These are phyloP conservation scores for Lissocephala sabroskyi DNA, from an alignment of 2,888 invertebrate species.

Conservation along the genomic window DNA sequence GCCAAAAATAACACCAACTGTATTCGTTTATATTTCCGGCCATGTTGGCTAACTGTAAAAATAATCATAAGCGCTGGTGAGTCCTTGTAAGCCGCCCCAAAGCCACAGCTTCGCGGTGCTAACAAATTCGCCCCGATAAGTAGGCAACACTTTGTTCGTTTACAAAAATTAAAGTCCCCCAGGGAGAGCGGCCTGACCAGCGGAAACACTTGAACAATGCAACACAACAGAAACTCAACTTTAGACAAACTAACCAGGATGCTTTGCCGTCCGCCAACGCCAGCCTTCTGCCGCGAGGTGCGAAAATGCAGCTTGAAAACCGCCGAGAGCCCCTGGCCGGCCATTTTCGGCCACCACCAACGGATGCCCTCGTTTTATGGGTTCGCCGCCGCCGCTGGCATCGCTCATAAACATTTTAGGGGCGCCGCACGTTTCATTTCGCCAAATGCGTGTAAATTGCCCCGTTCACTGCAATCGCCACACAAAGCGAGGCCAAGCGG, in stretches of 20 bases:
- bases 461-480: constrained; percentile 38
- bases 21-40: no score
- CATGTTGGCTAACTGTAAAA: no score
- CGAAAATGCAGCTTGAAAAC: no score
- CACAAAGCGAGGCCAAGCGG: constrained; percentile 33
- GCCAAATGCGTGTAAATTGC: constrained; percentile 49
- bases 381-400: constrained; percentile 8
- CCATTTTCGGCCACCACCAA: background rate
- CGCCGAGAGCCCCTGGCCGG: no score
- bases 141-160: constrained; percentile 39
- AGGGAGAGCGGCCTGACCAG: background rate
- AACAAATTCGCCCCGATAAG: constrained; percentile 29
- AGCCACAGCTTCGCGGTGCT: background rate
- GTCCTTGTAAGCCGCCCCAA: background rate
- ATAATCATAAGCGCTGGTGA: no score
- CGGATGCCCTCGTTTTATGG: constrained; percentile 27
- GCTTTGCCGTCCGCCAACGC: no score
- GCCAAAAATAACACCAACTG: no score
- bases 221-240: background rate
- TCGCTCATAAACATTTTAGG: constrained; percentile 45
- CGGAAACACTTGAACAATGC: constrained; percentile 21
- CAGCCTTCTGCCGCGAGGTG: no score
- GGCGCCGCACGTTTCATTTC: constrained; percentile 49
- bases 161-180: no score
- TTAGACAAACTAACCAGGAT: no score